Conservation (phyloP, 2,113 vertebrate species). For the Nettapus auritus region DNA sequence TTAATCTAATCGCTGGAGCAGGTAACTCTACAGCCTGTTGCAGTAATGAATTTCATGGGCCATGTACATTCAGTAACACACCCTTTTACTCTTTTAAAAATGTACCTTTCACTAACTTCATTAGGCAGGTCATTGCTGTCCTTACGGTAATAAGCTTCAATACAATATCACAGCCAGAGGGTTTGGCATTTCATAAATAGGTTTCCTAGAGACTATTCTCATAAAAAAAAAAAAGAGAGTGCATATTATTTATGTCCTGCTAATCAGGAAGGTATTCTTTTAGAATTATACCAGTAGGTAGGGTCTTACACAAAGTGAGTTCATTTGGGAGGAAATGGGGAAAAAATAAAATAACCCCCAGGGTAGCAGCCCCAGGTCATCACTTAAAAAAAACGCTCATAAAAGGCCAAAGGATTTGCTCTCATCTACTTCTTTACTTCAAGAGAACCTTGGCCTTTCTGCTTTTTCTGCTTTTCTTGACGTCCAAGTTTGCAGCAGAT, state of each 20-base stretch:
- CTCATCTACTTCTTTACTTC: not conserved
- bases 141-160: not conserved
- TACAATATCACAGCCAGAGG: not conserved
- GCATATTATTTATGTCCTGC: not conserved
- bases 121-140: not conserved
- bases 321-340: not conserved
- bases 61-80: not conserved
- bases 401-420: not conserved
- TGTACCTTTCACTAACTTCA: not conserved
- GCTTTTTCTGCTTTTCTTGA: no score
- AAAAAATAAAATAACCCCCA: not conserved
- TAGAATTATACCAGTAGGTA: not conserved
- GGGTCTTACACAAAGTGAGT: not conserved
- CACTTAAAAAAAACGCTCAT: not conserved
- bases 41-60: not conserved
- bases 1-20: not conserved
- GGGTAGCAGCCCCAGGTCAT: not conserved
- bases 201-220: not conserved
- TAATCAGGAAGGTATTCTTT: not conserved
- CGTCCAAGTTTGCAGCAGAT: not conserved
- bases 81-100: not conserved
- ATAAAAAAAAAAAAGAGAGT: not conserved
- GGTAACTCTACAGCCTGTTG: not conserved
- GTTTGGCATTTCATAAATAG: not conserved
- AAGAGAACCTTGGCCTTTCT: not conserved